Conservation (phyloP, 2,888 invertebrate genomes). For the Cephus nigrinus region DNA sequence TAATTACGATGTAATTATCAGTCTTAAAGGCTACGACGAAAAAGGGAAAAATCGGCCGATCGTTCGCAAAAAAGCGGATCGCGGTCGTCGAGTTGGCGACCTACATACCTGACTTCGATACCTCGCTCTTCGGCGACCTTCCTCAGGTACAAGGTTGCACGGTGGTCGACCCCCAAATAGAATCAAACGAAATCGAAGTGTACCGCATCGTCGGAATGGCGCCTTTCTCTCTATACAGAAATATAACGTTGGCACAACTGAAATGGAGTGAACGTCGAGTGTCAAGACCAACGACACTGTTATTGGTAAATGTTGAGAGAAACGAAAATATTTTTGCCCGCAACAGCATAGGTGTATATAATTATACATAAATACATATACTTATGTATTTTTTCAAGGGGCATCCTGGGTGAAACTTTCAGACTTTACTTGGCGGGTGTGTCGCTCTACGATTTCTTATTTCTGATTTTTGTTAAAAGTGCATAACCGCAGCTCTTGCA, state of each 20-base stretch:
- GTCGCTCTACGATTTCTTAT: neutral
- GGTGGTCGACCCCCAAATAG: slow-evolving; percentile 28
- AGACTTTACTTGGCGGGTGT: neutral
- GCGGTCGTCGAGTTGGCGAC: slow-evolving; percentile 13
- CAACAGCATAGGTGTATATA: neutral
- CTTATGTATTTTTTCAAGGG: neutral
- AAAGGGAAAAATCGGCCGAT: neutral
- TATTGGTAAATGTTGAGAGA: neutral
- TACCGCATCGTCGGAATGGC: neutral
- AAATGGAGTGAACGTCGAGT: neutral
- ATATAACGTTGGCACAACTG: neutral
- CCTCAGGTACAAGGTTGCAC: slow-evolving; percentile 35
- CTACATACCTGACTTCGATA: slow-evolving; percentile 13
- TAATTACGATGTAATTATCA: neutral
- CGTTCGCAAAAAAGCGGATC: neutral
- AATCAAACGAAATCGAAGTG: slow-evolving; percentile 28
- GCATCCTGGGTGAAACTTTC: neutral
- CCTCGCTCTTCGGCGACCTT: slow-evolving; percentile 16
- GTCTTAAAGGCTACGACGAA: neutral
- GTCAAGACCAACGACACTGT: neutral
- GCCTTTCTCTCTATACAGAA: neutral
- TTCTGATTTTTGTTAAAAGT: neutral
- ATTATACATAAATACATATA: neutral
- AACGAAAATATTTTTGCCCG: neutral
- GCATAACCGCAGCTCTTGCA: slow-evolving; percentile 30